Evolutionary conservation across 2,113 vertebrate species (phyloP), one percentile per base, ranked within the genome.

Genomic region (Chelonoidis abingdonii): DNA sequence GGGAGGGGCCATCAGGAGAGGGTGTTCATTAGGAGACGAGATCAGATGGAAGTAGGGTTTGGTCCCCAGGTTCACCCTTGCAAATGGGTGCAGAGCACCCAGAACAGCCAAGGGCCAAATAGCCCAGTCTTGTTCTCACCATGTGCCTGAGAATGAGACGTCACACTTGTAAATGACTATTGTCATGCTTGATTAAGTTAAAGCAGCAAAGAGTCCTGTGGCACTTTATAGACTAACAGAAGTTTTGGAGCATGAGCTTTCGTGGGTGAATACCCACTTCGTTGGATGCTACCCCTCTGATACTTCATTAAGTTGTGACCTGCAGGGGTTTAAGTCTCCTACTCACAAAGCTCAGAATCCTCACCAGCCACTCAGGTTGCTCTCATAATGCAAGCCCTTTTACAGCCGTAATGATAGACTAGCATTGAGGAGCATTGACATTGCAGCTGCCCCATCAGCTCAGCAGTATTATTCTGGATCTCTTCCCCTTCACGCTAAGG

Each of bases 181-280:
- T 97, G 98, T 97, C 98, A 95, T 96, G 85, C 92, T 95, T 97
- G 95, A 98, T 98, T 98, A 97, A 98, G 53, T 95, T 94, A 44
- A 44, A 44, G 44, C 44, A 44, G 44, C 44, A 44, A 44, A 44
- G 44, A 44, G 44, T 44, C 44, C 44, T 44, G 44, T 44, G 44
- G 44, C 44, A 44, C 44, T 6, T 44, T 44, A 7, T 44, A 44
- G 44, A 7, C 44, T 44, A 44, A 44, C 44, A 44, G 44, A 44
- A 44, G 44, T 44, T 44, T 44, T 44, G 44, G 44, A 44, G 44
- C 44, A 44, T 44, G 44, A 44, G 6, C 44, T 44, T 44, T 44
- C 6, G 44, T 44, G 44, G 44, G 44, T 44, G 44, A 44, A 44
- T 44, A 44, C 44, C 44, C 44, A 44, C 44, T 44, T 44, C 44